These are phyloP conservation scores for Potamarius usumacintae DNA, from an alignment of 2,113 vertebrate species.

Conservation along the genomic window DNA sequence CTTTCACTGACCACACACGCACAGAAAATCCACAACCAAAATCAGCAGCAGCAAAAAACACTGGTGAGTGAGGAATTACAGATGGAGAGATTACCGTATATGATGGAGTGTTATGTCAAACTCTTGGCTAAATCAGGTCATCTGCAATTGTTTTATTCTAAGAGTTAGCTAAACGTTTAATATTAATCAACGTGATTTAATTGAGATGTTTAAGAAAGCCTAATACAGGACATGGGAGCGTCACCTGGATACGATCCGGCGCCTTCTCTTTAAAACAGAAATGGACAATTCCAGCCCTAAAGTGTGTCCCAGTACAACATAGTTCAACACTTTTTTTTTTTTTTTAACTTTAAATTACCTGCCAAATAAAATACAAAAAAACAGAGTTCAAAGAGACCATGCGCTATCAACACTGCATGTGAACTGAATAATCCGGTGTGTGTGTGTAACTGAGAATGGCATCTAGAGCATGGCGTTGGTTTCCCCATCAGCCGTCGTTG, in stretches of 20 bases:
- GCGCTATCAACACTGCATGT: neutral
- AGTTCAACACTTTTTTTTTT: neutral
- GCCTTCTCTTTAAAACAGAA: neutral
- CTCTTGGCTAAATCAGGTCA: neutral
- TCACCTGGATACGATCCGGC: neutral
- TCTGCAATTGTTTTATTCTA: neutral
- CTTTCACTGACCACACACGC: neutral
- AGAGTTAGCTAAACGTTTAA: neutral
- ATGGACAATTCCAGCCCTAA: neutral
- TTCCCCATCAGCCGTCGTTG: conserved; percentile 29
- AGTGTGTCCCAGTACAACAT: neutral
- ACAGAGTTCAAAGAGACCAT: neutral
- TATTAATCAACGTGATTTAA: neutral
- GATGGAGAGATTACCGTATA: neutral
- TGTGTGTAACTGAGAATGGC: conserved; percentile 13
- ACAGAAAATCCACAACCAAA: conserved; percentile 18
- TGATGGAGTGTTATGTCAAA: neutral
- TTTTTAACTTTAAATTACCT: neutral
- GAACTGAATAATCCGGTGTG: neutral
- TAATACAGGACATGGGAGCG: neutral
- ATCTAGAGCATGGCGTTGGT: conserved; percentile 64
- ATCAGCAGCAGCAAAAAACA: conserved; percentile 1
- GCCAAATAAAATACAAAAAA: conserved; percentile 2
- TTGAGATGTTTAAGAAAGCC: neutral
- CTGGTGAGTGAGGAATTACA: neutral